Evolutionary conservation across 1,140 invertebrate genomes (phyloP), one percentile per base, ranked within the genome.

Genomic region (Nasonia vitripennis): DNA sequence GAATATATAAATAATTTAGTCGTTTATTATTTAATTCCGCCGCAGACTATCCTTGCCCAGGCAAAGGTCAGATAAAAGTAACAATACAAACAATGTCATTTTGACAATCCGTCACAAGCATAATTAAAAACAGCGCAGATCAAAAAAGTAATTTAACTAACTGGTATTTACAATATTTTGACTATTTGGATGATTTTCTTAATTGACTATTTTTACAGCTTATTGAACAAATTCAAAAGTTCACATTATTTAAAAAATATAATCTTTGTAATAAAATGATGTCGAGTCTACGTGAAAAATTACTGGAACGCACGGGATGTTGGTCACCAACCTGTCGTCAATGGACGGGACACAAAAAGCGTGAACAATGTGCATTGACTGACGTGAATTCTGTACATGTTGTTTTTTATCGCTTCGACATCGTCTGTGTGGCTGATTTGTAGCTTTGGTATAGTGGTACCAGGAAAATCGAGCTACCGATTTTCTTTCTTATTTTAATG

Each of bases 331-430:
- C 27, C 62, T 84, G 82, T 78, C 45, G 75, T 3, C 68, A 17
- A 78, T 70, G 3, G 62, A 55, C 45, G 6, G 37, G 70, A 51
- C 78, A 55, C 20, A 78, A 41, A 78, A 34, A 70, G 83, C 23
- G 62, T 17, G 27, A 71, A 48, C 67, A 68, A 78, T 71, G 83
- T 45, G 9, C 23, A 71, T 71, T 84, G 83, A 84, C 27, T 78
- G 83, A 84, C 75, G 23, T 71, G 83, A 78, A 84, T 84, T 11
- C 51, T 27, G 37, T 67, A 37, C 62, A 45, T 10, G 41, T 62
- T 78, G 55, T 48, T 78, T 34, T 83, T 78, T 62, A 77, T 62
- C 55, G 6, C 45, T n/a, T 20, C 6, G 27, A 27, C 48, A 45
- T 27, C 20, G 37, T 78, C 74, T n/a, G 68, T 77, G 55, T 12